Evolutionary conservation across 2,888 invertebrate genomes (phyloP), one percentile per base, ranked within the genome.

Genomic region (Drosophila sordidula): DNA sequence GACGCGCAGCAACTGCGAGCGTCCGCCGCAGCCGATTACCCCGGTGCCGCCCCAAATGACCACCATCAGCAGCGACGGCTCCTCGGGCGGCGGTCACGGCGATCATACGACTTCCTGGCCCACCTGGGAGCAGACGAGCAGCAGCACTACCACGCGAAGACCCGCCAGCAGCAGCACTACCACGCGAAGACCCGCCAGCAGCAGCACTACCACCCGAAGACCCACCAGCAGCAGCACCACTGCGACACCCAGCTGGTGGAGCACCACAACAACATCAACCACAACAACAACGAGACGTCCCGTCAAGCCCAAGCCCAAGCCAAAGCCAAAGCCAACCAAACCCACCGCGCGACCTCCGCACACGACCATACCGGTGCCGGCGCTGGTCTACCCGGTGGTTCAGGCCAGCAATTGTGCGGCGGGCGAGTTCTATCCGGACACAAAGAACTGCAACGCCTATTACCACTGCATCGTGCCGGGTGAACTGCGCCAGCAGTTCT

Each of bases 11-110:
- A 94, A 95, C 80, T 97, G 97, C 85, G 94, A 95, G 25, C 94
- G 95, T 63, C 97, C 97, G 0, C 93, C 95, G 0, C 93, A 94
- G 56, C 96, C 96, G 0, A 93, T 95, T 9, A 97, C 97, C 0
- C 97, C 97, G 0, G 92, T 94, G 8, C 95, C 97, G 2, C 96
- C 97, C 0, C 94, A 95, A 0, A 94, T 96, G 77, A 96, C 96
- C 0, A 95, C 96, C 0, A 94, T 94, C 2, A 93, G 94, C 34
- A 95, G 95, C 77, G 93, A 94, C 51, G 94, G 94, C 66, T 90
- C 90, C 0, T 38, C 44, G 0, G 69, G 70, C 22, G 77, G 58
- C 5, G 59, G 61, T 6, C 69, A 58, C 14, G 87, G 90, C 52
- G 89, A 90, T 12, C 90, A 89, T 22, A 91, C 90, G 6, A 91